A percentile compares a stretch with the other conserved stretches of the same genome.
These are phyloP conservation scores for Saimiri boliviensis DNA, from an alignment of 2,113 vertebrate genomes.

Conservation along the genomic window DNA sequence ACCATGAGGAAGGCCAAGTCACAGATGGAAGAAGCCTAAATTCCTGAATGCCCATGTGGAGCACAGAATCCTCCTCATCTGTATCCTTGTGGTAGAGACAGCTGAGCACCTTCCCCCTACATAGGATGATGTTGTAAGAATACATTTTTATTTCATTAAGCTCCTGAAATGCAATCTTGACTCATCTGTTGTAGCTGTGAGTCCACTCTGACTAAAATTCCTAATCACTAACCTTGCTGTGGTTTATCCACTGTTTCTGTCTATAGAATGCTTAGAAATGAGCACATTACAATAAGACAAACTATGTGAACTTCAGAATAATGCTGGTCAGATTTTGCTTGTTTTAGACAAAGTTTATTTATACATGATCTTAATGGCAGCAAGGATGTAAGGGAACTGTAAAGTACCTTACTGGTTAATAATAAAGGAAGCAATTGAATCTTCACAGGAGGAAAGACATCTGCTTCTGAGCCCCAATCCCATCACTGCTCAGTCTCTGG, in stretches of 20 bases:
- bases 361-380: background rate
- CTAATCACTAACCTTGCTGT: background rate
- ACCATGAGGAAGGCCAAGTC: background rate
- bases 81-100: too few relatives aligned
- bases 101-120: background rate
- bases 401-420: background rate
- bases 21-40: background rate
- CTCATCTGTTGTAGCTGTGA: fast-evolving
- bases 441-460: background rate
- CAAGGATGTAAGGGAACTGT: background rate
- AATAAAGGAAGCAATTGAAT: background rate
- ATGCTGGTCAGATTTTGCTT: background rate
- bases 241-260: background rate
- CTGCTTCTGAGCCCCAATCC: background rate
- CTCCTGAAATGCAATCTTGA: too few relatives aligned
- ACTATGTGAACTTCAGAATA: background rate
- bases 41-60: background rate
- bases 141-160: background rate
- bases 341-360: background rate
- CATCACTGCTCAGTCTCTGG: too few relatives aligned
- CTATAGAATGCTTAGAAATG: background rate
- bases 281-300: background rate
- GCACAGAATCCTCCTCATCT: background rate
- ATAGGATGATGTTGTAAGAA: background rate
- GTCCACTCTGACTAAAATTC: background rate